phyloP scores from a whole-genome alignment of 2,888 invertebrate genomes.

The Ormyrus thymus region DNA sequence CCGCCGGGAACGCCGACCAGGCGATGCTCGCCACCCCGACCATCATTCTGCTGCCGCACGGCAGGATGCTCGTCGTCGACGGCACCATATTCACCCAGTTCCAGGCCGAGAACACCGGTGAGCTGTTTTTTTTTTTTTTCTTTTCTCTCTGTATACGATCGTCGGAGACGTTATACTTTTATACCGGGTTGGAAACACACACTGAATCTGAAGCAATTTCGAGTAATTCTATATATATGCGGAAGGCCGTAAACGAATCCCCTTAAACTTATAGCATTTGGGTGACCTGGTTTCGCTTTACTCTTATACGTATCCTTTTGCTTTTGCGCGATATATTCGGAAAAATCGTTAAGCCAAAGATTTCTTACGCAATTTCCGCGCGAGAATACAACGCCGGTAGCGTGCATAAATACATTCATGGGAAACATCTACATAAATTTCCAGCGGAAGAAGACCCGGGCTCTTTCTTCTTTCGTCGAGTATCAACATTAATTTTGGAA shows the following conservation, averaged over 20 bases:
- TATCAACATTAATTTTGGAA: no score
- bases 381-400: not conserved
- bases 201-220: no score
- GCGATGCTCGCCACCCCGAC: conserved; percentile 76
- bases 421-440: not conserved
- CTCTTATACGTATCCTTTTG: not conserved
- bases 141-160: no score
- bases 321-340: not conserved
- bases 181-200: no score
- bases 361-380: conserved; percentile 2
- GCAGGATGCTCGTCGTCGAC: conserved; percentile 78
- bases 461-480: not conserved
- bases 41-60: conserved; percentile 77
- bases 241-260: not conserved
- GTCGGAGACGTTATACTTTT: no score
- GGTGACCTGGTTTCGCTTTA: conserved; percentile 15
- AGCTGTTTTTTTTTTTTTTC: conserved; percentile 16
- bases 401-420: not conserved
- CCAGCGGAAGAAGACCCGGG: not conserved
- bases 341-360: conserved; percentile 31
- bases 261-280: not conserved
- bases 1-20: conserved; percentile 64
- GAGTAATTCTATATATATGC: no score
- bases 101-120: conserved; percentile 72
- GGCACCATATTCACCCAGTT: conserved; percentile 77